A percentile compares a stretch with the other conserved stretches of the same genome.
Conservation (phyloP, 2,797 vertebrate species). For the Heterohyrax brucei region DNA sequence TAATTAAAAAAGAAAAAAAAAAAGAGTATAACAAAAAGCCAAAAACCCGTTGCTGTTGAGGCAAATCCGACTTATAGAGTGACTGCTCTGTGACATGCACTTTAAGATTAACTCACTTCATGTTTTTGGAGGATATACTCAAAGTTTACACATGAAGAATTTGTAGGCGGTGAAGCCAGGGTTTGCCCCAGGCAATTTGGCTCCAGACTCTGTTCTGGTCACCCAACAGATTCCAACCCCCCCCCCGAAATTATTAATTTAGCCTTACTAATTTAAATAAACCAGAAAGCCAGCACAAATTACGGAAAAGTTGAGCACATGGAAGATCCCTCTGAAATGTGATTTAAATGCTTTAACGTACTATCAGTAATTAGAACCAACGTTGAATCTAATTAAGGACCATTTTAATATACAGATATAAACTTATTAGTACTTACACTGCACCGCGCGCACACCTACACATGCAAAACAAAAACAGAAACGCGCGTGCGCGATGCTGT, state of each 20-base stretch:
- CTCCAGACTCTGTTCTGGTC: not conserved
- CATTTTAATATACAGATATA: constrained; percentile 9
- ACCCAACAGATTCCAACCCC: not conserved
- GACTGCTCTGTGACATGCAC: not conserved
- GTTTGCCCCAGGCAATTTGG: not conserved
- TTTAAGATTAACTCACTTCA: constrained; percentile 31
- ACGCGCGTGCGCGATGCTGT: too few species aligned
- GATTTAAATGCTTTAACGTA: constrained; percentile 47
- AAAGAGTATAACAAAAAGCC: too few species aligned
- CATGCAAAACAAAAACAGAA: too few species aligned
- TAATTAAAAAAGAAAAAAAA: not conserved
- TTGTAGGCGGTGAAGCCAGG: not conserved
- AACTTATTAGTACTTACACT: not conserved
- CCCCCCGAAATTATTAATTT: not conserved
- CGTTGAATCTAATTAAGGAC: not conserved
- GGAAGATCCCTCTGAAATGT: constrained; percentile 1
- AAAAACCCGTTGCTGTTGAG: too few species aligned
- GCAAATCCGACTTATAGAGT: not conserved
- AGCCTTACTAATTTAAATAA: constrained; percentile 13
- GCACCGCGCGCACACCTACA: too few species aligned
- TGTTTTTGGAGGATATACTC: not conserved
- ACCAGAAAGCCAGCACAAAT: not conserved
- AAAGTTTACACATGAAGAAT: not conserved
- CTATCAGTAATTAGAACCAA: not conserved
- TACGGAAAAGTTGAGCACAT: constrained; percentile 27